Percentiles rank a stretch among this genome's conserved stretches.
These are phyloP conservation scores for Tenualosa ilisha DNA, from an alignment of 2,797 vertebrate genomes.

Conservation along the genomic window DNA sequence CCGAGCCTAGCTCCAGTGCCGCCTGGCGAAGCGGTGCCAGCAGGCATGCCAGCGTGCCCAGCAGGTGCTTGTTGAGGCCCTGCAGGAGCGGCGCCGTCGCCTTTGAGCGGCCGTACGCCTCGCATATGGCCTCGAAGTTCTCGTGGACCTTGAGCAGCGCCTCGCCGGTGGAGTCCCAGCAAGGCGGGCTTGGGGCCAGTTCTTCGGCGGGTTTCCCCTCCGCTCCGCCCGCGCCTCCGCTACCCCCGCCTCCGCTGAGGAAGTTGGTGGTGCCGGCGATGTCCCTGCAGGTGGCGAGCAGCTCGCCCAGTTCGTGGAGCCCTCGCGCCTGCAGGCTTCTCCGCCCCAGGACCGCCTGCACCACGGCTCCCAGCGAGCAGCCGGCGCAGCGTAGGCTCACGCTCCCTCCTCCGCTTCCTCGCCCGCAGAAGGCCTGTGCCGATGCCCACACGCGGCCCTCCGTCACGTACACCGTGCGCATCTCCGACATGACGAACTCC, in stretches of 20 bases:
- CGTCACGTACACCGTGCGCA: constrained; percentile 92
- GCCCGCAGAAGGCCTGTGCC: constrained; percentile 81
- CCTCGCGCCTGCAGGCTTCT: constrained; percentile 94
- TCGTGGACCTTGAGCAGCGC: constrained; percentile 93
- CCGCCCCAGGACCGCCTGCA: constrained; percentile 93
- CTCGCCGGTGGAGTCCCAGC: constrained; percentile 93
- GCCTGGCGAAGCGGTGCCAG: constrained; percentile 91
- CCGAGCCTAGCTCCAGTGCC: constrained; percentile 89
- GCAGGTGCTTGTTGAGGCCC: constrained; percentile 94
- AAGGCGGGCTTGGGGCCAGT: constrained; percentile 80
- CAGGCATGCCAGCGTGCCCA: constrained; percentile 91
- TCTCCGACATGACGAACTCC: constrained; percentile 98
- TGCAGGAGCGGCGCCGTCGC: constrained; percentile 91
- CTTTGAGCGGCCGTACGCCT: constrained; percentile 94
- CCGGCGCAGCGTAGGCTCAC: constrained; percentile 92
- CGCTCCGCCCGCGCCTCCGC: constrained; percentile 72
- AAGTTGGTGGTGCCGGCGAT: constrained; percentile 86
- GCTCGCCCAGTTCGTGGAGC: constrained; percentile 93
- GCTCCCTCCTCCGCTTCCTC: constrained; percentile 60
- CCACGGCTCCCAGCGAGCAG: constrained; percentile 91
- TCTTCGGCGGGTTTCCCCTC: constrained; percentile 83
- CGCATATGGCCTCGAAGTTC: constrained; percentile 95
- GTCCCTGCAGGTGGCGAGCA: constrained; percentile 90
- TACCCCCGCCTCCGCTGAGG: constrained; percentile 64
- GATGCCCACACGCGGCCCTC: constrained; percentile 83